Evolutionary conservation across 2,888 invertebrate species (phyloP).

Genomic region (Globia sparganii): DNA sequence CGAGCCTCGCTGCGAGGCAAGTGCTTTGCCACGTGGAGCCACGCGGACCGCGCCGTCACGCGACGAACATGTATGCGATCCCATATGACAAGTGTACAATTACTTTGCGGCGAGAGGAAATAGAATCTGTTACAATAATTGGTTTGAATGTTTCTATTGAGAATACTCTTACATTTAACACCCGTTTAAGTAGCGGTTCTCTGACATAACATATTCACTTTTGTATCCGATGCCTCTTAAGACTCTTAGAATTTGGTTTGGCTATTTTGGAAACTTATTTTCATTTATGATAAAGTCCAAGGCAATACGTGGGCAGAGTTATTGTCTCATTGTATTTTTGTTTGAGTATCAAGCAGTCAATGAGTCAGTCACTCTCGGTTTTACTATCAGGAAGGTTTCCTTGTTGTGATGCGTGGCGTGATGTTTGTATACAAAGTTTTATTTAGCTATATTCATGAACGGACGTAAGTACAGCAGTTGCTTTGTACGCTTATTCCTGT

Average conservation of each 20-base stretch:
- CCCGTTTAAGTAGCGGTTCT: slow-evolving; percentile 37
- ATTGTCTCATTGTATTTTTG: slow-evolving; percentile 57
- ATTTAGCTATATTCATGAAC: slow-evolving; percentile 65
- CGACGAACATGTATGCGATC: slow-evolving; percentile 71
- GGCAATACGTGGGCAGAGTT: slow-evolving; percentile 64
- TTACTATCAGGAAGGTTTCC: slow-evolving; percentile 52
- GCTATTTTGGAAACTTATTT: slow-evolving; percentile 22
- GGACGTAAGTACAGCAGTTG: slow-evolving; percentile 43
- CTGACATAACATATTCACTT: slow-evolving; percentile 42
- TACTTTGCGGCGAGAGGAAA: slow-evolving; percentile 62
- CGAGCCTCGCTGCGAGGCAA: slow-evolving; percentile 74
- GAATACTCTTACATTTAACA: slow-evolving; percentile 30
- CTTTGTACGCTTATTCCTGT: slow-evolving; percentile 64
- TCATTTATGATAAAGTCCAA: slow-evolving; percentile 45
- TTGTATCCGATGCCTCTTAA: slow-evolving; percentile 28
- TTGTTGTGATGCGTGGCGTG: slow-evolving; percentile 37
- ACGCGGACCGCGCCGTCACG: slow-evolving; percentile 65
- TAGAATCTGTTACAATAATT: slow-evolving; percentile 56
- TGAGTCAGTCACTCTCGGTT: slow-evolving; percentile 57
- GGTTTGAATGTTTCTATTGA: slow-evolving; percentile 32
- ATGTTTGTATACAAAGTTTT: slow-evolving; percentile 57
- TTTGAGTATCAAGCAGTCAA: slow-evolving; percentile 41
- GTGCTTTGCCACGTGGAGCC: slow-evolving; percentile 78
- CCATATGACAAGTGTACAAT: slow-evolving; percentile 66
- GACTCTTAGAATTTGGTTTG: slow-evolving; percentile 51